Percentiles rank a stretch among this genome's conserved stretches.
Evolutionary conservation across 2,797 vertebrate genomes (phyloP).

Genomic region (Labroides dimidiatus): DNA sequence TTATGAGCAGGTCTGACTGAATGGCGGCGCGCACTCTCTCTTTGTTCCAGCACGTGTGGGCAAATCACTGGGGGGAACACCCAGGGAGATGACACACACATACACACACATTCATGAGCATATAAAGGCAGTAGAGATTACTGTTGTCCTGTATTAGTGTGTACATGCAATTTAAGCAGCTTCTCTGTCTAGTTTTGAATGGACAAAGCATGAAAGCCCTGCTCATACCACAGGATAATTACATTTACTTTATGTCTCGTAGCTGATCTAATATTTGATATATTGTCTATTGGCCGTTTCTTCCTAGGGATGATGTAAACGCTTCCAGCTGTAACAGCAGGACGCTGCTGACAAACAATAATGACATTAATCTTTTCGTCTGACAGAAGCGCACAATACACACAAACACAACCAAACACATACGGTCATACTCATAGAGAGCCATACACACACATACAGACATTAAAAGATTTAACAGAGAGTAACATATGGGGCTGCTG

Average conservation of each 20-base stretch:
- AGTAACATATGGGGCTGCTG: slow-evolving; percentile 66
- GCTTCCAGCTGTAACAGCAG: slow-evolving; percentile 57
- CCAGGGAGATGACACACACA: slow-evolving; percentile 36
- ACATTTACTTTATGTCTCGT: not conserved
- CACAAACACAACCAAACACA: slow-evolving; percentile 15
- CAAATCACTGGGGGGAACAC: slow-evolving; percentile 46
- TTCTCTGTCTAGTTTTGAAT: slow-evolving; percentile 19
- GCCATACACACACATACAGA: slow-evolving; percentile 18
- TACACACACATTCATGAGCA: not conserved
- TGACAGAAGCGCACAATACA: slow-evolving; percentile 54
- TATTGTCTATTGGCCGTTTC: slow-evolving; percentile 11
- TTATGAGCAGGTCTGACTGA: slow-evolving; percentile 52
- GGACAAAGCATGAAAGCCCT: not conserved
- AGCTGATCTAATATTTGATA: slow-evolving; percentile 22
- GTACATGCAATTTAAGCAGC: not conserved
- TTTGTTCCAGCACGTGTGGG: slow-evolving; percentile 72
- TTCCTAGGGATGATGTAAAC: slow-evolving; percentile 49
- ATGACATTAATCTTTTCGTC: slow-evolving; percentile 68
- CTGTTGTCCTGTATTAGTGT: not conserved
- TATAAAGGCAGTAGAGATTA: slow-evolving; percentile 13
- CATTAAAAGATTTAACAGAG: slow-evolving; percentile 61
- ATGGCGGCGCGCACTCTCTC: slow-evolving; percentile 49
- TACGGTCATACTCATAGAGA: slow-evolving; percentile 22
- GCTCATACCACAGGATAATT: slow-evolving; percentile 4
- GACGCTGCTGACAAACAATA: slow-evolving; percentile 55